Evolutionary conservation across 2,113 vertebrate species (phyloP), one percentile per base, ranked within the genome.

Genomic region (Piprites chloris): DNA sequence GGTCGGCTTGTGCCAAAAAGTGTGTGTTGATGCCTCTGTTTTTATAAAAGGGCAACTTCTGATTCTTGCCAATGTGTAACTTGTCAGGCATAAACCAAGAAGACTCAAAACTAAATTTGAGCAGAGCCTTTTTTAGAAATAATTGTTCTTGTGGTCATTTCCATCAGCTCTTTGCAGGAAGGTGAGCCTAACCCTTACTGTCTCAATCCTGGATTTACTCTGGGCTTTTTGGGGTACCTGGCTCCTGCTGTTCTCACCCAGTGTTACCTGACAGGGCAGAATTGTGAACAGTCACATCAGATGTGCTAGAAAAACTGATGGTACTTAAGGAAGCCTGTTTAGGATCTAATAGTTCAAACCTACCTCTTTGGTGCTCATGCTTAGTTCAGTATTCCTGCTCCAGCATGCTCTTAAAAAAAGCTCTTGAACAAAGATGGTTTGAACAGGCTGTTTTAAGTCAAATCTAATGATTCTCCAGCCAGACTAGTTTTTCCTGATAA

Each of bases 41-140:
- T 61, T 76, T 74, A 20, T 61, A 13, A 62, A 73, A 79, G 39
- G 39, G 18, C 53, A 77, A 7, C 37, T 85, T 84, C 46, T 53
- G 30, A 30, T 68, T 77, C 75, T 69, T 66, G 50, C 46, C 41
- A 44, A 0, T 0, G 0, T 69, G 6, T 61, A 28, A 46, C 46
- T 72, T 71, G 1, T 46, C 46, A 69, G 12, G 3, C 24, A 15
- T 63, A 56, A 78, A 85, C 44, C 21, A 16, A 59, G 35, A 76
- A 24, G 44, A 32, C 30, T 85, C 28, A 14, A 68, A 67, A 17
- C 23, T 30, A 33, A 62, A 78, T n/a, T 11, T 62, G 46, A 77
- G 21, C 56, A 75, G 55, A 90, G 18, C 9, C 18, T 39, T 71
- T 74, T 15, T 52, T 67, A 66, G 46, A 77, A 49, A 33, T n/a